A percentile compares a stretch with the other conserved stretches of the same genome.
Evolutionary conservation across 2,888 invertebrate genomes (phyloP).

Genomic region (Scelioninae gen. 2): DNA sequence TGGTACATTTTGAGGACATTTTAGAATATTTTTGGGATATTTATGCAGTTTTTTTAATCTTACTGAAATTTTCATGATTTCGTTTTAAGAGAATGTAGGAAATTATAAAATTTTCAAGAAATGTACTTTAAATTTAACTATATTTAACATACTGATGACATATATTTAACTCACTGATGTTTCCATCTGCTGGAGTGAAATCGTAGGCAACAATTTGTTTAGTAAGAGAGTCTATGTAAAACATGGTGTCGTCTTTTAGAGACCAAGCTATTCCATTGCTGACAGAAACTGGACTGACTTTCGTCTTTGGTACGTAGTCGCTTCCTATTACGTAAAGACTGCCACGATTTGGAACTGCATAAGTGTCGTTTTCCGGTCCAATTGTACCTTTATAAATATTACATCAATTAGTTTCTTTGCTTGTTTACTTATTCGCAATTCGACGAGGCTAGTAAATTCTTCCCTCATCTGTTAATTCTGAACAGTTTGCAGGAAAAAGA

Average conservation of each 20-base stretch:
- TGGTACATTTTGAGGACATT: too few relatives aligned
- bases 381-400: constrained; percentile 67
- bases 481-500: too few relatives aligned
- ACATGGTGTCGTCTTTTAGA: constrained; percentile 82
- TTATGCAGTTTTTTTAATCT: too few relatives aligned
- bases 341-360: constrained; percentile 76
- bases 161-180: constrained; percentile 77
- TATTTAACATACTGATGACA: too few relatives aligned
- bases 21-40: too few relatives aligned
- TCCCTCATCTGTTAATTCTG: too few relatives aligned
- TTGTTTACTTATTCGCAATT: too few relatives aligned
- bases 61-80: too few relatives aligned
- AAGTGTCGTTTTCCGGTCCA: constrained; percentile 61
- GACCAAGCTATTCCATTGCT: constrained; percentile 90
- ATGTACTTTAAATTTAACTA: too few relatives aligned
- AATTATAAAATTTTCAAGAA: constrained; percentile 1
- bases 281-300: constrained; percentile 77
- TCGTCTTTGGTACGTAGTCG: constrained; percentile 60
- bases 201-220: constrained; percentile 82
- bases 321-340: constrained; percentile 78
- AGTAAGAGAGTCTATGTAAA: constrained; percentile 86
- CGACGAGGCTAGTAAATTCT: too few relatives aligned
- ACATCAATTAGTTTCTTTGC: too few relatives aligned
- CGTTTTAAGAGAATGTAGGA: neutral
- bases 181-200: constrained; percentile 78